These are phyloP conservation scores for Tursiops truncatus DNA, from an alignment of 2,113 vertebrate species.

Conservation along the genomic window DNA sequence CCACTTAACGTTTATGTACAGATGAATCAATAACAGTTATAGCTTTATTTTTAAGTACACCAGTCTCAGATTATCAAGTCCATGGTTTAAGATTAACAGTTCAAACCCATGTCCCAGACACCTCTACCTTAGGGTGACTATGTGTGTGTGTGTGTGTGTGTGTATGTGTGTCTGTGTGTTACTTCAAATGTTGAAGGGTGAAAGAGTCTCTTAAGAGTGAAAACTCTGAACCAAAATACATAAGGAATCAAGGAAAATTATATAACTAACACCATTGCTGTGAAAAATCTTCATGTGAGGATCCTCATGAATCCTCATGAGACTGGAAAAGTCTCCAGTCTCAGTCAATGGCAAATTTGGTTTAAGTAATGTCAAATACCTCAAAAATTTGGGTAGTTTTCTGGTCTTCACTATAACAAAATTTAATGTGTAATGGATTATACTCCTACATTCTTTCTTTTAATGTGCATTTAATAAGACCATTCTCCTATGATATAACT, in stretches of 20 bases:
- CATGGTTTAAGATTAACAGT: neutral
- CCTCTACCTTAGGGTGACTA: neutral
- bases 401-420: neutral
- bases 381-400: neutral
- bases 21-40: neutral
- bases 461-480: slow-evolving; percentile 19
- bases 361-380: neutral
- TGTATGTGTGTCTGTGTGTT: neutral
- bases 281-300: neutral
- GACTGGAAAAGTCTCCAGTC: neutral
- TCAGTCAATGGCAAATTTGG: neutral
- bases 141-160: neutral
- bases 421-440: neutral
- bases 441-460: neutral
- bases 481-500: neutral
- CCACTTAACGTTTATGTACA: neutral
- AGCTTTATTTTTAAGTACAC: neutral
- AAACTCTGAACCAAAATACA: neutral
- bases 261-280: neutral
- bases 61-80: neutral
- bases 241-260: neutral
- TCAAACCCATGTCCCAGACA: neutral
- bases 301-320: too few relatives aligned
- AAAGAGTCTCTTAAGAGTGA: neutral
- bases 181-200: neutral